These are phyloP conservation scores for Edolisoma coerulescens DNA, from an alignment of 2,113 vertebrate genomes.

Conservation along the genomic window DNA sequence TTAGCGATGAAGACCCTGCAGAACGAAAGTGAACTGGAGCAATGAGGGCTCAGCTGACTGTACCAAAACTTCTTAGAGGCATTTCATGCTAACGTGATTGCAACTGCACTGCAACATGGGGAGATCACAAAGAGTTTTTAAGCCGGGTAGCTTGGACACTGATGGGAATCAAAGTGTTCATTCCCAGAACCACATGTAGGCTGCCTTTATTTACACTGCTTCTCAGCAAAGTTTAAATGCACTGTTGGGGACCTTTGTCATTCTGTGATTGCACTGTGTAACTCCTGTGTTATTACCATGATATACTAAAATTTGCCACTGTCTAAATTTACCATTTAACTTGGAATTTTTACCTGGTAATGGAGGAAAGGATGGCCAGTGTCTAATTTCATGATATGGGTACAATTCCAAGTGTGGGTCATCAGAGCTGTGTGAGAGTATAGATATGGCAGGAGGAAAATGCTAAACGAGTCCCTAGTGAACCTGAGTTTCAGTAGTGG, in stretches of 20 bases:
- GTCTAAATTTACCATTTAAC: background rate
- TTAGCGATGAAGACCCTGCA: slow-evolving; percentile 92
- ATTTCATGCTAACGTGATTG: background rate
- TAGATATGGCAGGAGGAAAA: background rate
- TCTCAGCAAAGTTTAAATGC: background rate
- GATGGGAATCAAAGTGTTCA: background rate
- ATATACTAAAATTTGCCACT: background rate
- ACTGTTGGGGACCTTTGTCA: background rate
- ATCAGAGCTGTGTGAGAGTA: background rate
- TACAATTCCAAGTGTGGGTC: background rate
- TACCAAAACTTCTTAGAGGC: background rate
- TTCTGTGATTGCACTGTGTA: background rate
- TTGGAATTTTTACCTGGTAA: background rate
- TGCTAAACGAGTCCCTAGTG: background rate
- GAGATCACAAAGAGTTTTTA: background rate
- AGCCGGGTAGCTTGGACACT: background rate
- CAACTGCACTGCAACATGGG: background rate
- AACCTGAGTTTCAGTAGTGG: slow-evolving; percentile 2
- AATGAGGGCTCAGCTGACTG: slow-evolving; percentile 51
- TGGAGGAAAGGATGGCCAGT: background rate
- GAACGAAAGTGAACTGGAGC: slow-evolving; percentile 86
- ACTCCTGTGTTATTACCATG: background rate
- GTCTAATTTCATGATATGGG: background rate
- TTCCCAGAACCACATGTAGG: background rate
- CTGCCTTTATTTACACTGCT: background rate